Percentiles rank a stretch among this genome's conserved stretches.
phyloP scores from a whole-genome alignment of 2,113 vertebrate species.

The Zingel zingel region DNA sequence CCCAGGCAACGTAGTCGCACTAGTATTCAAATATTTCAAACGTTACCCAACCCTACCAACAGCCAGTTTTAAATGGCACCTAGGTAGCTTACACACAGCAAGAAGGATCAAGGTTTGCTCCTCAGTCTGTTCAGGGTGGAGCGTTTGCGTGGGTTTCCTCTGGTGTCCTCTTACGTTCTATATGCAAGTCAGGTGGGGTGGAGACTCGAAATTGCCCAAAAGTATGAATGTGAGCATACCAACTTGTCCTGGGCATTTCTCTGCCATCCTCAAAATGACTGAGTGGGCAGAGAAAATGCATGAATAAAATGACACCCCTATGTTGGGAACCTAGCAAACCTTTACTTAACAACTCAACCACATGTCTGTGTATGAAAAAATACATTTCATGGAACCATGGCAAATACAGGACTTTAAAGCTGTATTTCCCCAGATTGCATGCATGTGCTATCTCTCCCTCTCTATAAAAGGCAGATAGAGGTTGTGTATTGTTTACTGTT shows the following conservation, averaged over 20 bases:
- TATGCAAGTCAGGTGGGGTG: slow-evolving; percentile 58
- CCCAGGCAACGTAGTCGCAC: too few relatives aligned
- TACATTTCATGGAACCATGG: slow-evolving; percentile 1
- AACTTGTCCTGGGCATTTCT: slow-evolving; percentile 38
- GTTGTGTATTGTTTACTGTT: slow-evolving; percentile 15
- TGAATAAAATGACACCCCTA: slow-evolving; percentile 48
- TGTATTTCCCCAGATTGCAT: not conserved
- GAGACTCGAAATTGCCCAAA: slow-evolving; percentile 32
- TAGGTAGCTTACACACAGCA: not conserved
- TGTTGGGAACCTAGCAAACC: slow-evolving; percentile 25
- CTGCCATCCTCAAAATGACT: slow-evolving; percentile 31
- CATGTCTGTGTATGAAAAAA: slow-evolving; percentile 28
- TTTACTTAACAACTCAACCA: slow-evolving; percentile 26
- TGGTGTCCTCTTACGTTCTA: slow-evolving; percentile 66
- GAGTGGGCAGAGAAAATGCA: slow-evolving; percentile 31
- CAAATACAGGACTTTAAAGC: slow-evolving; percentile 8
- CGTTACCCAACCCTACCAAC: not conserved
- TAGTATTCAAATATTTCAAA: not conserved
- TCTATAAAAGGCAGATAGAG: slow-evolving; percentile 23
- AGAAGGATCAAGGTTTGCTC: slow-evolving; percentile 13
- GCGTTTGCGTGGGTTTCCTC: slow-evolving; percentile 34
- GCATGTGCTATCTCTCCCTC: not conserved
- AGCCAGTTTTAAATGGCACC: slow-evolving; percentile 3
- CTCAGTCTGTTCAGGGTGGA: slow-evolving; percentile 30
- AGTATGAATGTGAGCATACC: slow-evolving; percentile 36